Conservation (phyloP, 2,888 invertebrate species). For the Chrysolina haemoptera region DNA sequence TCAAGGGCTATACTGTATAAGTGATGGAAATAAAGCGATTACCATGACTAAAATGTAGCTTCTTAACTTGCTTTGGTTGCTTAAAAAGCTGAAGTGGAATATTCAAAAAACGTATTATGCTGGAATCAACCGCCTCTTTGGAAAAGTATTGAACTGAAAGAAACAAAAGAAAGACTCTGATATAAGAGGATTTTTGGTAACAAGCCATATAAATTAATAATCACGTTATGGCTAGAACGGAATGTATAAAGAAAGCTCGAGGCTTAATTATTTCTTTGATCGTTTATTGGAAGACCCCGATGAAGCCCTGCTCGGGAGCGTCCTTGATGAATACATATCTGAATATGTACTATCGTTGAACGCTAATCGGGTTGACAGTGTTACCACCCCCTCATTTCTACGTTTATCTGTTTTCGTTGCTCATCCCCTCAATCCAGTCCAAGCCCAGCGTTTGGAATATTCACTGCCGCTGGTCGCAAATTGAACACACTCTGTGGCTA, state of each 20-base stretch:
- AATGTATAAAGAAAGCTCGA: slow-evolving; percentile 55
- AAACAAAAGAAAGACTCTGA: slow-evolving; percentile 62
- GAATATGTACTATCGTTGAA: slow-evolving; percentile 64
- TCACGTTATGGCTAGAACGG: slow-evolving; percentile 58
- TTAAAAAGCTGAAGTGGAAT: slow-evolving; percentile 29
- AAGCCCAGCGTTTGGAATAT: slow-evolving; percentile 51
- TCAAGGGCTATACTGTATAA: background rate
- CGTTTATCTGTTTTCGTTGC: slow-evolving; percentile 63
- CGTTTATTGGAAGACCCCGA: slow-evolving; percentile 51
- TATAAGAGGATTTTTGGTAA: slow-evolving; percentile 64
- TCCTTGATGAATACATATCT: slow-evolving; percentile 33
- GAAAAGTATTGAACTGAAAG: slow-evolving; percentile 46
- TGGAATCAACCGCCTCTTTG: slow-evolving; percentile 35
- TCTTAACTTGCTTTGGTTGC: background rate
- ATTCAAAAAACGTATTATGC: slow-evolving; percentile 38
- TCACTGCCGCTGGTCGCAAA: slow-evolving; percentile 42
- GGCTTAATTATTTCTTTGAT: slow-evolving; percentile 64
- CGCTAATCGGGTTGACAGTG: slow-evolving; percentile 62
- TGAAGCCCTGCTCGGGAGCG: slow-evolving; percentile 52
- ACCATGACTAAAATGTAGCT: background rate
- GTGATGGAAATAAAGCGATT: background rate
- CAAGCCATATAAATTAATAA: slow-evolving; percentile 67
- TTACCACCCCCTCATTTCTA: slow-evolving; percentile 56
- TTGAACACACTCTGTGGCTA: slow-evolving; percentile 62
- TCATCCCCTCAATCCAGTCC: slow-evolving; percentile 65